Base-by-base conservation (phyloP, 2,888 invertebrate species). In the Catonia carolina region DNA sequence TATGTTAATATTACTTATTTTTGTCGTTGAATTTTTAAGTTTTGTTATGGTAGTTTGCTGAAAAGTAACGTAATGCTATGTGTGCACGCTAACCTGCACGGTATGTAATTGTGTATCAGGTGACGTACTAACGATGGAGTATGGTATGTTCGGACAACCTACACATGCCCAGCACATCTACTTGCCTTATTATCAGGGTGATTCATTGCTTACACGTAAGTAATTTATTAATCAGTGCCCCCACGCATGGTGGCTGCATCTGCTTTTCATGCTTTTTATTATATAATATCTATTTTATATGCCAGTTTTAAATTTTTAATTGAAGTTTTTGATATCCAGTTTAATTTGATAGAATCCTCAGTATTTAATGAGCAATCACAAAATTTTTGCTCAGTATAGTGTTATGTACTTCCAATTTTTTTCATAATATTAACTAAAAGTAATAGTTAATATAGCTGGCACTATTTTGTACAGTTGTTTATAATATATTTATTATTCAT, bases 161-260 rank as follows among this genome's bases (percentile, higher is more conserved):
- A 61, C 64, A 71, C 82, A 84, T 75, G 84, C 85, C 74, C 84
- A 83, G 74, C 86, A 86, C 76, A 81, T 86, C 77, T 86, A 86
- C 77, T 83, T 86, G 74, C 86, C 87, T 71, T 87, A 84, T 82
- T 80, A 78, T 73, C 85, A 85, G 77, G 87, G 86, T 75, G 83
- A 84, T 77, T 81, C 82, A 76, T 80, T 83, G 75, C 80, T 84
- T 71, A 83, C 82, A 75, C 81, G 87, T 87, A 86, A 87, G 87
- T 66, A 66, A 64, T 63, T 65, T 60, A 61, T 65, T 63, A 52
- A n/a, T 63, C 15, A 31, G 14, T 23, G 17, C 45, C 31, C 53
- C 56, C 56, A 47, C 47, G 39, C 39, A 35, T 36, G 49, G 49
- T 27, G 27, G 27, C 27, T 27, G 27, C 27, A 27, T 27, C 27